Conservation (phyloP, 2,113 vertebrate species). For the Tragulus kanchil region DNA sequence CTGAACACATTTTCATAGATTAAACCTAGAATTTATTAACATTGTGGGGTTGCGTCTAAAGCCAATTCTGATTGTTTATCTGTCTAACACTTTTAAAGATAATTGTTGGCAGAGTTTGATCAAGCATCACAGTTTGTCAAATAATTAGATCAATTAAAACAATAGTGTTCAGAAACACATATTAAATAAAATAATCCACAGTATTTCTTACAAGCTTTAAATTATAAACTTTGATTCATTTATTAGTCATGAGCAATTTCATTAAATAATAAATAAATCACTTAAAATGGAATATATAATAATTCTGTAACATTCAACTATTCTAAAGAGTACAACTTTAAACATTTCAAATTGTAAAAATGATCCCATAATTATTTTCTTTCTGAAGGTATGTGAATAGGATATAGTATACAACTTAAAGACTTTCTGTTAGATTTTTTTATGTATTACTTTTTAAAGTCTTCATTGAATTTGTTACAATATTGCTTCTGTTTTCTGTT, state of each 20-base stretch:
- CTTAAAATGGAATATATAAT: neutral
- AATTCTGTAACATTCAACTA: neutral
- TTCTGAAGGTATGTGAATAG: neutral
- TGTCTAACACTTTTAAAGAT: neutral
- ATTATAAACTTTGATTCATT: neutral
- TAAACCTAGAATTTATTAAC: neutral
- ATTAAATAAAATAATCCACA: neutral
- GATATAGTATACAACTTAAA: neutral
- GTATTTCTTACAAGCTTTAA: neutral
- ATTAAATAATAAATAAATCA: neutral
- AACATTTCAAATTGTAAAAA: neutral
- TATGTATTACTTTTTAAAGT: neutral
- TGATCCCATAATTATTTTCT: neutral
- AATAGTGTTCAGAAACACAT: neutral
- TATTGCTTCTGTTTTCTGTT: neutral
- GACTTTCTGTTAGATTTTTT: neutral
- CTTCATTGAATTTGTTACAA: neutral
- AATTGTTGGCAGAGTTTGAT: neutral
- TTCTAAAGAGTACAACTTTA: neutral
- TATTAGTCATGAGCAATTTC: neutral
- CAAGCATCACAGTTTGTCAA: neutral
- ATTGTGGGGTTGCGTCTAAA: neutral
- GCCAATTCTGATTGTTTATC: neutral
- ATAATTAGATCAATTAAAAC: neutral
- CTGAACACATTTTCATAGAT: neutral